Conservation (phyloP, 2,113 vertebrate species). For the Porphyrio hochstetteri region DNA sequence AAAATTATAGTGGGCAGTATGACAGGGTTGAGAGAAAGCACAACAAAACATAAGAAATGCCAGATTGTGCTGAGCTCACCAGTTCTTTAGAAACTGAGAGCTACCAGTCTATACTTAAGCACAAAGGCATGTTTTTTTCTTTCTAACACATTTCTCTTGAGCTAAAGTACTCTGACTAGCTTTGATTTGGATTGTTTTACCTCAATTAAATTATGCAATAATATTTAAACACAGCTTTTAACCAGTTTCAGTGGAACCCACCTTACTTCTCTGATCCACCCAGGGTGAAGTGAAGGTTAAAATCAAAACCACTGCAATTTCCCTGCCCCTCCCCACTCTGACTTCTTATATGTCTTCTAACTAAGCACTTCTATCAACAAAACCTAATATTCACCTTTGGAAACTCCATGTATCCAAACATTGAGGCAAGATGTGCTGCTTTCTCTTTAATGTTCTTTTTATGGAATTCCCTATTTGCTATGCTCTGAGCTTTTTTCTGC, state of each 20-base stretch:
- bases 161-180: not conserved
- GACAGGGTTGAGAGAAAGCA: not conserved
- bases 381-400: constrained; percentile 85
- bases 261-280: not conserved
- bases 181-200: not conserved
- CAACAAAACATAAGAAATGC: not conserved
- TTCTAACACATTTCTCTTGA: not conserved
- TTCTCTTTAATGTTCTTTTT: constrained; percentile 98
- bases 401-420: constrained; percentile 83
- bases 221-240: not conserved
- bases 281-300: not conserved
- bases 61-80: not conserved
- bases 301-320: not conserved
- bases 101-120: not conserved
- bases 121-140: not conserved
- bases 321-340: too few relatives aligned
- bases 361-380: not conserved
- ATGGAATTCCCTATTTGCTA: constrained; percentile 94
- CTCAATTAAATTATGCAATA: not conserved
- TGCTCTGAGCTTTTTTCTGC: constrained; percentile 91
- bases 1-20: not conserved
- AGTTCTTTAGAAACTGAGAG: not conserved
- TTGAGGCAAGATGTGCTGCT: constrained; percentile 86
- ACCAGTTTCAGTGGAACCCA: not conserved
- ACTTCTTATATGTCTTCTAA: not conserved